These are phyloP conservation scores for Pseudeuparius sepicola DNA, from an alignment of 2,888 invertebrate species.

Conservation along the genomic window DNA sequence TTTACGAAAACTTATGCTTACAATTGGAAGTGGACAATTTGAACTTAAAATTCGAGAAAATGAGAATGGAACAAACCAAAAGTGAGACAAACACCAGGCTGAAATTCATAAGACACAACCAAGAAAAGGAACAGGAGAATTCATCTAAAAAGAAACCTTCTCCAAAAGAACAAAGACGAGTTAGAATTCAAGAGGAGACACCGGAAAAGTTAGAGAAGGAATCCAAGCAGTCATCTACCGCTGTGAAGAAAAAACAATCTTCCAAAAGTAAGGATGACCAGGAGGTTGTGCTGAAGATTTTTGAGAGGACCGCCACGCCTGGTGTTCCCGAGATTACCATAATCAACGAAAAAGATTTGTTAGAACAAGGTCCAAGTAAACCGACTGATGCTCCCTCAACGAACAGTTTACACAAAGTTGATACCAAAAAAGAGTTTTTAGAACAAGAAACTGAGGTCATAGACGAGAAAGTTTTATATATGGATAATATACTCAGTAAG, in stretches of 20 bases:
- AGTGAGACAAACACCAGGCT: conserved; percentile 32
- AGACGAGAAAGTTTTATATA: too few relatives aligned
- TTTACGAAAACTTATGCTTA: conserved; percentile 37
- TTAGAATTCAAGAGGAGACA: conserved; percentile 23
- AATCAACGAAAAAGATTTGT: conserved; percentile 14
- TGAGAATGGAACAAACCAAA: conserved; percentile 28
- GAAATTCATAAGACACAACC: conserved; percentile 25
- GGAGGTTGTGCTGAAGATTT: conserved; percentile 28
- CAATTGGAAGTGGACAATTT: conserved; percentile 35
- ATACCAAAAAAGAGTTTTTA: conserved; percentile 9
- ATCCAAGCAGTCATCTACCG: conserved; percentile 15
- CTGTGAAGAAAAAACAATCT: conserved; percentile 7
- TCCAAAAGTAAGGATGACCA: conserved; percentile 13
- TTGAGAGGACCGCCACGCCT: conserved; percentile 24
- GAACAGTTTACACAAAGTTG: conserved; percentile 9
- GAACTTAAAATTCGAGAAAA: conserved; percentile 28
- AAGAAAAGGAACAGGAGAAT: conserved; percentile 10
- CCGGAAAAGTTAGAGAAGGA: conserved; percentile 26
- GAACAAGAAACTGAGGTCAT: too few relatives aligned
- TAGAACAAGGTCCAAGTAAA: conserved; percentile 6
- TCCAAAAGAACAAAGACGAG: conserved; percentile 19
- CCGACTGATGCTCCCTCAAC: conserved; percentile 7
- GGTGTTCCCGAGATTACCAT: conserved; percentile 28
- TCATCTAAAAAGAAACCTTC: conserved; percentile 8
- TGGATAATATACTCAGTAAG: conserved; percentile 21